A percentile compares a stretch with the other conserved stretches of the same genome.
phyloP scores from a whole-genome alignment of 1,140 invertebrate genomes.

The Grapholita molesta region DNA sequence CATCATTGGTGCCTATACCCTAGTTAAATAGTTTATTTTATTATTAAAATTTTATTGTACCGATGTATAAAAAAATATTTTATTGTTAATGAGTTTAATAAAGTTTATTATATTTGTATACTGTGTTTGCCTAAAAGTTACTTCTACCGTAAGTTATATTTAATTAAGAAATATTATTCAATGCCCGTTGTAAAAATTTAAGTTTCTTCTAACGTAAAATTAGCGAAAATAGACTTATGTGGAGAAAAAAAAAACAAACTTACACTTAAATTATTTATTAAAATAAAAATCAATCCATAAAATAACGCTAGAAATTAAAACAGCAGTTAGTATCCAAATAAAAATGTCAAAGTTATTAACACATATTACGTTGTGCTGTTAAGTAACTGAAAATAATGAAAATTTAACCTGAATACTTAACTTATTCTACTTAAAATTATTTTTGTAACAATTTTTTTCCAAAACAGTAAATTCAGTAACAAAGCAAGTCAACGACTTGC shows the following conservation, averaged over 20 bases:
- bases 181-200: too few relatives aligned
- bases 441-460: slow-evolving; percentile 54
- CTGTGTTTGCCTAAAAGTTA: too few relatives aligned
- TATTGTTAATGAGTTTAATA: too few relatives aligned
- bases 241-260: slow-evolving; percentile 23
- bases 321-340: slow-evolving; percentile 61
- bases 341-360: slow-evolving; percentile 61
- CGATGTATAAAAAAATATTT: too few relatives aligned
- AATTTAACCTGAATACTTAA: slow-evolving; percentile 34
- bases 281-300: slow-evolving; percentile 71
- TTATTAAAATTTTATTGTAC: background rate
- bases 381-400: slow-evolving; percentile 23
- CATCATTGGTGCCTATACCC: too few relatives aligned
- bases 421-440: slow-evolving; percentile 46
- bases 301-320: slow-evolving; percentile 61
- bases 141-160: too few relatives aligned
- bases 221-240: background rate
- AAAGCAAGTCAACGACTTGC: slow-evolving; percentile 38
- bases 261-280: slow-evolving; percentile 68
- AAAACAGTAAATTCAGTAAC: slow-evolving; percentile 61
- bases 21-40: background rate
- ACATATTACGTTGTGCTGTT: slow-evolving; percentile 42
- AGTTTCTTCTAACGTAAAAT: too few relatives aligned
- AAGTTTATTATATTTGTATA: too few relatives aligned
- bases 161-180: too few relatives aligned